These are phyloP conservation scores for Brachionus rotundiformis DNA, from an alignment of 1,140 invertebrate species.

Conservation along the genomic window DNA sequence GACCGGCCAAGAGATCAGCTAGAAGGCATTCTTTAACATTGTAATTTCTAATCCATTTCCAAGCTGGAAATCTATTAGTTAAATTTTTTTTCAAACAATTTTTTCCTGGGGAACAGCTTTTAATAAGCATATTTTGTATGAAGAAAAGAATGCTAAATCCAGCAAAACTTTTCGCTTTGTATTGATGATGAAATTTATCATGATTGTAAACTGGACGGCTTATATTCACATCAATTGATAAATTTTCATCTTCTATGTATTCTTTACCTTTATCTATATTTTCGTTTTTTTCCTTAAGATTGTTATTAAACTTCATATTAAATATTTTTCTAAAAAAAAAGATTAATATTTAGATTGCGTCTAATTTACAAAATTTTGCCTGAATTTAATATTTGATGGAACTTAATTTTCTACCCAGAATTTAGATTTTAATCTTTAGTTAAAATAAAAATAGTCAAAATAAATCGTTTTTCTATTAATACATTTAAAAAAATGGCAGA, in stretches of 20 bases:
- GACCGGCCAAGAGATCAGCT: slow-evolving; percentile 63
- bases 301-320: not conserved
- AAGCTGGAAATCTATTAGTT: slow-evolving; percentile 56
- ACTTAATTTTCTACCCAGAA: no score
- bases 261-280: not conserved
- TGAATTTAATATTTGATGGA: no score
- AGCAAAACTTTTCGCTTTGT: not conserved
- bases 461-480: no score
- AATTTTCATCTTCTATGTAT: not conserved
- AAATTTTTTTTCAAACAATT: not conserved
- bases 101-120: not conserved
- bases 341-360: no score
- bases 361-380: no score
- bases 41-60: slow-evolving; percentile 61
- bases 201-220: not conserved
- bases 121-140: not conserved
- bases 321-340: not conserved
- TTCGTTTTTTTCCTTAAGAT: not conserved
- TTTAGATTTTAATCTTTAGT: no score
- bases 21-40: slow-evolving; percentile 60
- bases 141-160: not conserved
- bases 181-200: not conserved
- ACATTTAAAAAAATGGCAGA: not conserved
- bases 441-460: no score
- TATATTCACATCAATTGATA: slow-evolving; percentile 18